Evolutionary conservation across 2,888 invertebrate genomes (phyloP).

Genomic region (Ecdyonurus torrentis): DNA sequence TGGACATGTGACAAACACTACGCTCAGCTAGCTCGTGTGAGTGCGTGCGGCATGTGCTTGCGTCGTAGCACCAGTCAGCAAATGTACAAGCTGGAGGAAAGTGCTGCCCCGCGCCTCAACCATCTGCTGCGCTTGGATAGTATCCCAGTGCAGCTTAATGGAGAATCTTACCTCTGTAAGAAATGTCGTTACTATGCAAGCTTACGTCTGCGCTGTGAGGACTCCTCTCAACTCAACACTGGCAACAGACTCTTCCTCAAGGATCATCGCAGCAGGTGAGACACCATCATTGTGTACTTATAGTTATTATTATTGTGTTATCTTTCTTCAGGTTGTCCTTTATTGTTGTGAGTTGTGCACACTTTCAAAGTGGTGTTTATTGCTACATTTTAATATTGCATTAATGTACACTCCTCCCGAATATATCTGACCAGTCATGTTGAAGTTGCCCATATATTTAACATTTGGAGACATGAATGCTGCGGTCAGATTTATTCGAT

Average conservation of each 20-base stretch:
- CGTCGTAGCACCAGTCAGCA: slow-evolving; percentile 59
- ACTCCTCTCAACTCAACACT: slow-evolving; percentile 21
- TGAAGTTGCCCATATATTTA: too few species aligned
- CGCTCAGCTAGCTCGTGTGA: slow-evolving; percentile 49
- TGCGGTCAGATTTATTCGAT: too few species aligned
- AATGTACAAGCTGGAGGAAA: slow-evolving; percentile 42
- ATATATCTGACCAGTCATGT: too few species aligned
- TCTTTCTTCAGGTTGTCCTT: too few species aligned
- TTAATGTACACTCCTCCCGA: too few species aligned
- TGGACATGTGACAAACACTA: slow-evolving; percentile 45
- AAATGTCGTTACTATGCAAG: slow-evolving; percentile 63
- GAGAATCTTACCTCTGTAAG: slow-evolving; percentile 64
- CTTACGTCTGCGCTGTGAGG: slow-evolving; percentile 41
- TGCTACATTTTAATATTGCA: too few species aligned
- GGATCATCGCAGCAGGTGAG: slow-evolving; percentile 46
- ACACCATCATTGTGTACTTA: too few species aligned
- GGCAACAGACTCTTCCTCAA: slow-evolving; percentile 36
- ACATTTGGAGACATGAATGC: too few species aligned
- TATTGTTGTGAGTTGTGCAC: too few species aligned
- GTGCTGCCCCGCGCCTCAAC: slow-evolving; percentile 34
- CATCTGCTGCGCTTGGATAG: slow-evolving; percentile 37
- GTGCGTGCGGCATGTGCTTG: slow-evolving; percentile 61
- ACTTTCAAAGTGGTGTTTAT: not conserved
- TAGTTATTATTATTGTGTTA: too few species aligned
- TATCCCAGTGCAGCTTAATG: slow-evolving; percentile 47